Evolutionary conservation across 2,888 invertebrate genomes (phyloP).

Genomic region (Ferdinandea cuprea): DNA sequence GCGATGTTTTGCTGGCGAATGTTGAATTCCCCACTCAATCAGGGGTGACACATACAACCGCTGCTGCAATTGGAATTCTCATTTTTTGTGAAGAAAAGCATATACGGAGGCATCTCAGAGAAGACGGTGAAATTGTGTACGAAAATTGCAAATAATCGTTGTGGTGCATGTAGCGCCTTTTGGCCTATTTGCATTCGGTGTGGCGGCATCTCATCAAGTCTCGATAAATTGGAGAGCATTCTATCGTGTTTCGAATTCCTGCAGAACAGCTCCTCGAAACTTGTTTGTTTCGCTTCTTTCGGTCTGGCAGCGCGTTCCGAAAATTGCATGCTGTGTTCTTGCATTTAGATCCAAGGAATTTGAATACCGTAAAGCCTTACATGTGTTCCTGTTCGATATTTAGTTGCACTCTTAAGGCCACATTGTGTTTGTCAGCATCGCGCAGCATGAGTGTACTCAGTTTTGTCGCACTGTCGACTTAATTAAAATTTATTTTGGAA

Average conservation of each 20-base stretch:
- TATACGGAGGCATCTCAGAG: conserved; percentile 21
- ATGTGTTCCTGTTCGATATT: conserved; percentile 69
- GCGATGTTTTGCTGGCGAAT: conserved; percentile 44
- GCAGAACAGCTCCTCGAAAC: conserved; percentile 47
- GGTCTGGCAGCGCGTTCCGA: conserved; percentile 28
- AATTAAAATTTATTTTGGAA: conserved; percentile 75
- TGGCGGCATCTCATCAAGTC: conserved; percentile 75
- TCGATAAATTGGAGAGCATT: conserved; percentile 75
- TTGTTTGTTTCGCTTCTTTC: conserved; percentile 27
- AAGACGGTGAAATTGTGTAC: conserved; percentile 45
- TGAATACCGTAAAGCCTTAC: conserved; percentile 67
- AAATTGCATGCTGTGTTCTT: conserved; percentile 13
- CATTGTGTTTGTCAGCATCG: conserved; percentile 46
- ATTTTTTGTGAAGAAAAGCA: conserved; percentile 12
- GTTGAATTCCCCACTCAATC: conserved; percentile 58
- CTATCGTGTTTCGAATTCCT: conserved; percentile 69
- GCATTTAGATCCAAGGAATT: conserved; percentile 55
- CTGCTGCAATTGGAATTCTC: conserved; percentile 30
- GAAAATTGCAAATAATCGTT: conserved; percentile 40
- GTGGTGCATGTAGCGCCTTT: conserved; percentile 60
- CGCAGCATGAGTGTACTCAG: conserved; percentile 23
- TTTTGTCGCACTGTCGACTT: conserved; percentile 69
- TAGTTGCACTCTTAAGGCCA: conserved; percentile 67
- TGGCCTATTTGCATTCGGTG: conserved; percentile 74
- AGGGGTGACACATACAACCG: conserved; percentile 53